These are phyloP conservation scores for Theristicus caerulescens DNA, from an alignment of 2,113 vertebrate species.

Conservation along the genomic window DNA sequence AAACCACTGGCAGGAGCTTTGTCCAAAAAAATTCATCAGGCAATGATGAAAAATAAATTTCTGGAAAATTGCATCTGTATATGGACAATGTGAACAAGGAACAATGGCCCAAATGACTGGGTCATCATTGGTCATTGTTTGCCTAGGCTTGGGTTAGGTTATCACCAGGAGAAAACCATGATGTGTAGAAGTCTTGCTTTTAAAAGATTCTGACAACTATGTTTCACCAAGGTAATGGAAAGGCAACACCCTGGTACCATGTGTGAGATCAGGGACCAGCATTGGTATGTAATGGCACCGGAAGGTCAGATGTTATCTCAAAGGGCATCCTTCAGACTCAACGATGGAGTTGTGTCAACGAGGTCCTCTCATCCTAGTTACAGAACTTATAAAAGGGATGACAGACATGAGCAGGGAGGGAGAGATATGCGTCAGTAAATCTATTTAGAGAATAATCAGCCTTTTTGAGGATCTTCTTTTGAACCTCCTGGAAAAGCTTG, in stretches of 20 bases:
- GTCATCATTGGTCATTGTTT: rapidly evolving
- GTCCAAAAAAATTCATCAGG: background rate
- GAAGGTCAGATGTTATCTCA: background rate
- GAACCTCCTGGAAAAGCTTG: background rate
- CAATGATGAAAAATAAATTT: background rate
- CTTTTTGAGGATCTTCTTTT: background rate
- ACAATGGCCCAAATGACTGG: background rate
- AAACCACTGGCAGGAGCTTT: background rate
- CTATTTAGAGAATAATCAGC: background rate
- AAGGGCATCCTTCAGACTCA: background rate
- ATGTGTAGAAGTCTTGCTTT: background rate
- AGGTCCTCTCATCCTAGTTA: background rate
- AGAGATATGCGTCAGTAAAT: background rate
- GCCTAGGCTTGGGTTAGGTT: background rate
- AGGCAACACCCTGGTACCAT: background rate
- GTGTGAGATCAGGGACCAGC: background rate
- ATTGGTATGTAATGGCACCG: background rate
- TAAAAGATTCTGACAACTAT: background rate
- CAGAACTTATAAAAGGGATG: background rate
- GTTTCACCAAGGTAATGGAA: background rate
- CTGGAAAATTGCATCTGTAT: background rate
- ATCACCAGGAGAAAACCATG: background rate
- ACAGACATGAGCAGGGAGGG: background rate
- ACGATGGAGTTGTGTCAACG: background rate
- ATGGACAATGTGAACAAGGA: background rate